phyloP scores from a whole-genome alignment of 2,888 invertebrate genomes.

The Kryphioiulus occultus region DNA sequence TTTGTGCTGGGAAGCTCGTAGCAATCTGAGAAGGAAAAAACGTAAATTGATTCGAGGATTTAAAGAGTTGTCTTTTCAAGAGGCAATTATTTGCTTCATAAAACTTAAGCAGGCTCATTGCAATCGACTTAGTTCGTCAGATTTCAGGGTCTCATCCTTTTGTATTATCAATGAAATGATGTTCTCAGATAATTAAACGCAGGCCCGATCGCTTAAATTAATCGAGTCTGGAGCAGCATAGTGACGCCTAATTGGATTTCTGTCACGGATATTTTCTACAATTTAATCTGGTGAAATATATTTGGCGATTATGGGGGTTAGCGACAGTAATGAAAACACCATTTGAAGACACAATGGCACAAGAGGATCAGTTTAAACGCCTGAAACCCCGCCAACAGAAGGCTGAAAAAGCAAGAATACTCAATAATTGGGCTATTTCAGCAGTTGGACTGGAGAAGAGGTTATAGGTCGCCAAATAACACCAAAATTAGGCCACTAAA shows the following conservation, averaged over 20 bases:
- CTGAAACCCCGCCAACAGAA: background rate
- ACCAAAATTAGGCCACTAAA: too few species aligned
- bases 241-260: background rate
- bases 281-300: background rate
- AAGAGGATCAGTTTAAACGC: background rate
- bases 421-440: background rate
- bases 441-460: background rate
- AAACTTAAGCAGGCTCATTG: constrained; percentile 18
- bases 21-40: background rate
- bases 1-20: background rate
- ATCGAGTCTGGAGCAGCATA: background rate
- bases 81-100: constrained; percentile 32
- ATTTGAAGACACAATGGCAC: background rate
- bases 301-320: background rate
- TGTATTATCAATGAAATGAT: background rate
- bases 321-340: background rate
- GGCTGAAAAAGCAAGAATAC: background rate
- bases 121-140: background rate
- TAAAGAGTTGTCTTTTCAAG: background rate
- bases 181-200: background rate
- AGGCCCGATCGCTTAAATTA: background rate
- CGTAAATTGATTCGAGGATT: background rate
- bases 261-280: background rate
- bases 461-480: too few species aligned
- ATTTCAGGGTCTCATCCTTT: background rate